Evolutionary conservation across 2,113 vertebrate genomes (phyloP).

Genomic region (Smithornis capensis): DNA sequence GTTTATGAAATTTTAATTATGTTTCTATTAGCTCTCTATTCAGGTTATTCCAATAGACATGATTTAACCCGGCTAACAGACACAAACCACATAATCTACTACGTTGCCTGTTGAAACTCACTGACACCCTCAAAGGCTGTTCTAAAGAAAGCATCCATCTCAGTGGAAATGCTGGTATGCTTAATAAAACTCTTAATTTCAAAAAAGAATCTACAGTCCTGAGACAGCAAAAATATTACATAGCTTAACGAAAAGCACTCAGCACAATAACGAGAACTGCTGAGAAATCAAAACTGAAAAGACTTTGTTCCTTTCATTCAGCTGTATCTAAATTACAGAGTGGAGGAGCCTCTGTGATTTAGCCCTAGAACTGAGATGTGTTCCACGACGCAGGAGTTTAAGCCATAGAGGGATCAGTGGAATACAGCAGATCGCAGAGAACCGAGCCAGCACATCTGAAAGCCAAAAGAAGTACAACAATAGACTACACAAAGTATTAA

Average conservation of each 20-base stretch:
- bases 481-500: neutral
- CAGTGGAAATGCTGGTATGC: neutral
- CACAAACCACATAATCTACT: neutral
- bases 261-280: neutral
- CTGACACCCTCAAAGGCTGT: neutral
- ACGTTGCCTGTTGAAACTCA: neutral
- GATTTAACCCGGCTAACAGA: neutral
- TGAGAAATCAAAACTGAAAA: neutral
- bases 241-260: neutral
- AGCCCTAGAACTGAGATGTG: neutral
- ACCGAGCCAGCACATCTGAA: neutral
- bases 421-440: neutral
- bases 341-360: neutral
- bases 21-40: neutral
- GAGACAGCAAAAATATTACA: neutral
- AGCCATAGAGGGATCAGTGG: neutral
- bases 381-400: neutral
- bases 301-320: neutral
- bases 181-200: neutral
- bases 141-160: neutral
- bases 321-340: neutral
- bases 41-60: neutral
- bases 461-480: neutral
- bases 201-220: neutral
- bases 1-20: neutral